Evolutionary conservation across 2,888 invertebrate genomes (phyloP).

Genomic region (Scaptomyza caliginosa): DNA sequence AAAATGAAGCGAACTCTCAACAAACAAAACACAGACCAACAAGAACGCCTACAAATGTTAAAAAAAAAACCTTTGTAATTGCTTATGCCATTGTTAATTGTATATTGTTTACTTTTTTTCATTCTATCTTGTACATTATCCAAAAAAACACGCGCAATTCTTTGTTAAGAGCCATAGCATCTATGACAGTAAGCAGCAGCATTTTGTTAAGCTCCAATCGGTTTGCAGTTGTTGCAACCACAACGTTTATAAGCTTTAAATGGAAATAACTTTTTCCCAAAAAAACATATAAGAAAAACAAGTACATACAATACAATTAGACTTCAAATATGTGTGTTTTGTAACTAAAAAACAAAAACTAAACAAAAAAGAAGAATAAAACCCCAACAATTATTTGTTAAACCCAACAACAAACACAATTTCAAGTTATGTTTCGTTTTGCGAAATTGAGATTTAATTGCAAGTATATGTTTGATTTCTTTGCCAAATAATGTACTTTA

Average conservation of each 20-base stretch:
- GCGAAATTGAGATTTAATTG: conserved; percentile 15
- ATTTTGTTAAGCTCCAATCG: conserved; percentile 18
- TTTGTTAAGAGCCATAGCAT: conserved; percentile 34
- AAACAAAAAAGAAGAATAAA: conserved; percentile 28
- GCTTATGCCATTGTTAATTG: conserved; percentile 21
- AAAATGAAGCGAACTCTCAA: not conserved
- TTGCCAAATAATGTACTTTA: conserved; percentile 30
- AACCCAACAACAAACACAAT: conserved; percentile 5
- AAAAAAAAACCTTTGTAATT: conserved; percentile 29
- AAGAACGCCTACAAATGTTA: conserved; percentile 38
- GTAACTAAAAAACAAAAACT: conserved; percentile 19
- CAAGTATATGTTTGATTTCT: conserved; percentile 7
- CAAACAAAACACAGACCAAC: conserved; percentile 31
- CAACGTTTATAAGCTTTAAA: conserved; percentile 44
- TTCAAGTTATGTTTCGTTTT: conserved; percentile 17
- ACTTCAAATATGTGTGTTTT: conserved; percentile 17
- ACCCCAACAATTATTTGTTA: conserved; percentile 22
- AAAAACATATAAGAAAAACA: conserved; percentile 1
- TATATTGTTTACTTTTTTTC: not conserved
- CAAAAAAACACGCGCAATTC: conserved; percentile 34
- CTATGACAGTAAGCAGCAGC: conserved; percentile 23
- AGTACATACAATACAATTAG: conserved; percentile 17
- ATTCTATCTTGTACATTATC: conserved; percentile 4
- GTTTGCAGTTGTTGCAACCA: conserved; percentile 19
- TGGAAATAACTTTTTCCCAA: conserved; percentile 32